Conservation (phyloP, 2,113 vertebrate species). For the Poecile atricapillus region DNA sequence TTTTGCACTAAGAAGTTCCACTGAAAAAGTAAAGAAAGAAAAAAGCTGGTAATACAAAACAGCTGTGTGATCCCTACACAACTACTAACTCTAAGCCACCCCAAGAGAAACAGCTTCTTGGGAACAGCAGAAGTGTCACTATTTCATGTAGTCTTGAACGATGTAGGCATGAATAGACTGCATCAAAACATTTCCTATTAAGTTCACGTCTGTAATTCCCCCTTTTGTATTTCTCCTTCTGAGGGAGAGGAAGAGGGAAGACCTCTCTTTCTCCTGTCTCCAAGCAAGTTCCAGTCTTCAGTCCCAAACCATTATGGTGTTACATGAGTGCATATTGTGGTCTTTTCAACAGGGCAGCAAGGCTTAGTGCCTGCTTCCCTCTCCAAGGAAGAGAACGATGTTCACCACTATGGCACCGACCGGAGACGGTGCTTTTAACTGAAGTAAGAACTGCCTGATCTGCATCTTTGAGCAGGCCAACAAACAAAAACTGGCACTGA, state of each 20-base stretch:
- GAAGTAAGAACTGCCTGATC: not conserved
- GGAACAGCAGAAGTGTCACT: not conserved
- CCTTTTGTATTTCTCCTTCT: not conserved
- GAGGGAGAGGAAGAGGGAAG: not conserved
- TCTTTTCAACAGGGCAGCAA: not conserved
- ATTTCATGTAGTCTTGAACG: not conserved
- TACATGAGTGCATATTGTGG: accelerated
- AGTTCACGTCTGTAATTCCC: not conserved
- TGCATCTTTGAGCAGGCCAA: not conserved
- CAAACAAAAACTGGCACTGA: not conserved
- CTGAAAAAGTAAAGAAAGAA: not conserved
- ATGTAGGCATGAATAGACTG: not conserved
- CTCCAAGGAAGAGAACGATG: not conserved
- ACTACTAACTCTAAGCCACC: not conserved
- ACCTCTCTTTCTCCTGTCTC: not conserved
- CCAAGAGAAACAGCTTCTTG: not conserved
- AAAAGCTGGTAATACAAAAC: not conserved
- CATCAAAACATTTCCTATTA: not conserved
- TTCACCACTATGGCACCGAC: not conserved
- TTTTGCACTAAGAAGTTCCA: not conserved
- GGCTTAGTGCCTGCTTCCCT: not conserved
- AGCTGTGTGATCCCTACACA: not conserved
- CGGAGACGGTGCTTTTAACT: not conserved
- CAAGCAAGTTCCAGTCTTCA: not conserved
- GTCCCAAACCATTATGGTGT: not conserved